Percentiles rank a stretch among this genome's conserved stretches.
phyloP scores from a whole-genome alignment of 2,797 vertebrate genomes.

The Gymnopithys bicolor region DNA sequence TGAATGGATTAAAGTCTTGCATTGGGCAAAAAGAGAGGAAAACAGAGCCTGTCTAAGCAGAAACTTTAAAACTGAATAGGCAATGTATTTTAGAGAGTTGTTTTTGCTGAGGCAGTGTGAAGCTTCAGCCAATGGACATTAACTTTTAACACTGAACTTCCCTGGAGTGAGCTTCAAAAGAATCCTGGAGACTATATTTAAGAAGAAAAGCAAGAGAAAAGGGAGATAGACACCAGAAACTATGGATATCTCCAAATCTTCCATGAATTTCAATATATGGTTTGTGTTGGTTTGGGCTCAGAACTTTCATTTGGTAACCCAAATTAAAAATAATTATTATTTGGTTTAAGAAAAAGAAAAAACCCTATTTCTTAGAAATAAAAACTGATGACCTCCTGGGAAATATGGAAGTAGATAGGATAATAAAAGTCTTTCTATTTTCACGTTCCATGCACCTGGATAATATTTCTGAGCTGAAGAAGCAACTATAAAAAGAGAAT shows the following conservation, averaged over 20 bases:
- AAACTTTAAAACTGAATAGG: not conserved
- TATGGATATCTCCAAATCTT: not conserved
- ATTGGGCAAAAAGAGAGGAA: not conserved
- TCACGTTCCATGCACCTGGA: not conserved
- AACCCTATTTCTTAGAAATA: rapidly evolving
- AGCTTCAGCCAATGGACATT: not conserved
- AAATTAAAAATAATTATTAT: not conserved
- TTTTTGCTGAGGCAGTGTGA: not conserved
- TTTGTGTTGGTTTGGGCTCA: not conserved
- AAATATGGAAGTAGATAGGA: not conserved
- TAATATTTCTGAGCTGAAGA: not conserved
- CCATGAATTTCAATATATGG: not conserved
- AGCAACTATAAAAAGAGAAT: not conserved
- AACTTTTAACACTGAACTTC: constrained; percentile 28
- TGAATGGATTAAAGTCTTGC: not conserved
- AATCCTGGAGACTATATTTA: not conserved
- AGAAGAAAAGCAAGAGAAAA: not conserved
- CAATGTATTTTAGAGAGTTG: not conserved
- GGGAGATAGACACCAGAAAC: not conserved
- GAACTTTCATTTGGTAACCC: not conserved
- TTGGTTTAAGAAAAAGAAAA: not conserved
- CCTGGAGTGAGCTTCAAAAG: constrained; percentile 1
- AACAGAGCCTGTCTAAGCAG: not conserved
- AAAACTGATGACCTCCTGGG: not conserved
- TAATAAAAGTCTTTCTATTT: not conserved